phyloP scores from a whole-genome alignment of 2,888 invertebrate genomes.

The Listrodromus nycthemerus region DNA sequence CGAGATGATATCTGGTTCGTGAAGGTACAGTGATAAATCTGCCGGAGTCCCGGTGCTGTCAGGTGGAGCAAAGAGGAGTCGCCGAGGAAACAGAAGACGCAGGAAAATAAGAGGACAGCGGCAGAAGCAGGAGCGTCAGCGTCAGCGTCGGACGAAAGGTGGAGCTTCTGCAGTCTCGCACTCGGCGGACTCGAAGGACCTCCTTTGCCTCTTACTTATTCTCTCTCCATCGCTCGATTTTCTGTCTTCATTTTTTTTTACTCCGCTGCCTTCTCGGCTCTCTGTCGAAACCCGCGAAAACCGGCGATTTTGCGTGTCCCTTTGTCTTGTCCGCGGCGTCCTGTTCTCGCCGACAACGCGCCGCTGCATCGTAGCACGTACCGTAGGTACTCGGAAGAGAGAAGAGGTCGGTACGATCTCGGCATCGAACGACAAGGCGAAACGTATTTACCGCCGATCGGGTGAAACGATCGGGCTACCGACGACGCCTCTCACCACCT shows the following conservation, averaged over 20 bases:
- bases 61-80: constrained; percentile 71
- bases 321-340: constrained; percentile 74
- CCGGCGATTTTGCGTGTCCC: constrained; percentile 68
- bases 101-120: constrained; percentile 23
- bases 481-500: constrained; percentile 70
- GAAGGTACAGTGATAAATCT: constrained; percentile 82
- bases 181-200: neutral
- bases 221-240: constrained; percentile 42
- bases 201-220: constrained; percentile 25
- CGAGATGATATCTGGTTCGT: constrained; percentile 83
- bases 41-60: constrained; percentile 74
- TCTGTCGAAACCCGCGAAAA: constrained; percentile 42
- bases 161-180: constrained; percentile 48
- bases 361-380: neutral
- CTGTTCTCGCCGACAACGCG: constrained; percentile 49
- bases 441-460: constrained; percentile 69
- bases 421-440: constrained; percentile 52
- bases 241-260: constrained; percentile 50
- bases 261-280: constrained; percentile 9
- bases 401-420: constrained; percentile 57
- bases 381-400: constrained; percentile 18
- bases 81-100: constrained; percentile 35
- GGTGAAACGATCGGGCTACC: constrained; percentile 75
- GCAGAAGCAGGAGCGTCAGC: neutral
- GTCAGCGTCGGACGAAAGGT: constrained; percentile 17